phyloP scores from a whole-genome alignment of 2,797 vertebrate genomes.

The Myripristis jacobus region DNA sequence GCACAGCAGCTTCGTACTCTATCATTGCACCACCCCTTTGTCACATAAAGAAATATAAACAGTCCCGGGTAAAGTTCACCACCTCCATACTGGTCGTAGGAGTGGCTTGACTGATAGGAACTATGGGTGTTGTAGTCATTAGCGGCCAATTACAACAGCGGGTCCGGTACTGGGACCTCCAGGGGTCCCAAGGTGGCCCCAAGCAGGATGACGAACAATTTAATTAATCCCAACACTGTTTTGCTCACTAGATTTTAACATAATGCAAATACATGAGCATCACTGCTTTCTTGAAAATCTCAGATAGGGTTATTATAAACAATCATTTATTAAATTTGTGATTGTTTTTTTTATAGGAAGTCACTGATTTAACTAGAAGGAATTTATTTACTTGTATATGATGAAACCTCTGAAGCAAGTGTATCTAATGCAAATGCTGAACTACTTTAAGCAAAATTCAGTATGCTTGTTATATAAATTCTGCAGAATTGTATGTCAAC shows the following conservation, averaged over 20 bases:
- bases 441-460: neutral
- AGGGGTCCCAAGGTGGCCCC: too few relatives aligned
- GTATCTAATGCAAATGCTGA: neutral
- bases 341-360: too few relatives aligned
- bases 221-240: too few relatives aligned
- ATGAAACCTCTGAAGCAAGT: neutral
- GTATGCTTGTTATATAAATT: neutral
- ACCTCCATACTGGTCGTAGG: conserved; percentile 19
- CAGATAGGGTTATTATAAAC: too few relatives aligned
- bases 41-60: neutral
- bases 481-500: neutral
- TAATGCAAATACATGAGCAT: too few relatives aligned
- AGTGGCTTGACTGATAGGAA: conserved; percentile 38
- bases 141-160: conserved; percentile 1
- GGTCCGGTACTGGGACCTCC: neutral
- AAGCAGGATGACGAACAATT: too few relatives aligned
- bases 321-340: too few relatives aligned
- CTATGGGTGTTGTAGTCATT: conserved; percentile 78
- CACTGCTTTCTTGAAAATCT: too few relatives aligned
- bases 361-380: too few relatives aligned
- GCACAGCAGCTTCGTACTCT: neutral
- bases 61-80: conserved; percentile 64
- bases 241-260: too few relatives aligned
- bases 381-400: neutral
- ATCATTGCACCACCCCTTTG: conserved; percentile 50